Percentiles rank a stretch among this genome's conserved stretches.
Evolutionary conservation across 2,113 vertebrate species (phyloP).

Genomic region (Arothron firmamentum): DNA sequence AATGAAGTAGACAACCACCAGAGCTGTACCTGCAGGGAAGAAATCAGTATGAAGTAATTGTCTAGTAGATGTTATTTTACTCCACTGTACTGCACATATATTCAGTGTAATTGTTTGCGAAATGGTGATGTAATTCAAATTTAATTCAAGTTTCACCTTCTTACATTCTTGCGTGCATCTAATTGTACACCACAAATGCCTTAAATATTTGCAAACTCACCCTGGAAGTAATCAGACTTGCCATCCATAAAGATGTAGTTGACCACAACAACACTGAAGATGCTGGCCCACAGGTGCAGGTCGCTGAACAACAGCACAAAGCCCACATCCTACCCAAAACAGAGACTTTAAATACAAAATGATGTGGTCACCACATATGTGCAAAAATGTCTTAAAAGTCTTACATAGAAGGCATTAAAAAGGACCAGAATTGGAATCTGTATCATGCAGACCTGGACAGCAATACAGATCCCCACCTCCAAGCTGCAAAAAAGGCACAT

Average conservation of each 20-base stretch:
- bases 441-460: constrained; percentile 90
- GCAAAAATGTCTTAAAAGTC: constrained; percentile 40
- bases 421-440: constrained; percentile 87
- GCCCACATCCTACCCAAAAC: constrained; percentile 72
- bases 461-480: constrained; percentile 86
- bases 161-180: too few relatives aligned
- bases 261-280: constrained; percentile 84
- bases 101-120: too few relatives aligned
- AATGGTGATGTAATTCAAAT: too few relatives aligned
- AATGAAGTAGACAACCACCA: constrained; percentile 82
- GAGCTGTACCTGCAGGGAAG: constrained; percentile 69
- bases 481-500: constrained; percentile 65
- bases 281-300: constrained; percentile 80
- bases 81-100: too few relatives aligned
- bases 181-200: background rate
- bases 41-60: too few relatives aligned
- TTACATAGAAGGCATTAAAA: constrained; percentile 86
- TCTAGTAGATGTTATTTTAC: too few relatives aligned
- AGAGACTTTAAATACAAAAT: constrained; percentile 9
- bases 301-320: constrained; percentile 80
- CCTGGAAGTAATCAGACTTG: constrained; percentile 87
- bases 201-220: constrained; percentile 48
- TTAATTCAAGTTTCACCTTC: too few relatives aligned
- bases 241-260: constrained; percentile 87
- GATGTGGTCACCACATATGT: background rate